Conservation (phyloP, 2,113 vertebrate species). For the Phylloscopus whistleri region DNA sequence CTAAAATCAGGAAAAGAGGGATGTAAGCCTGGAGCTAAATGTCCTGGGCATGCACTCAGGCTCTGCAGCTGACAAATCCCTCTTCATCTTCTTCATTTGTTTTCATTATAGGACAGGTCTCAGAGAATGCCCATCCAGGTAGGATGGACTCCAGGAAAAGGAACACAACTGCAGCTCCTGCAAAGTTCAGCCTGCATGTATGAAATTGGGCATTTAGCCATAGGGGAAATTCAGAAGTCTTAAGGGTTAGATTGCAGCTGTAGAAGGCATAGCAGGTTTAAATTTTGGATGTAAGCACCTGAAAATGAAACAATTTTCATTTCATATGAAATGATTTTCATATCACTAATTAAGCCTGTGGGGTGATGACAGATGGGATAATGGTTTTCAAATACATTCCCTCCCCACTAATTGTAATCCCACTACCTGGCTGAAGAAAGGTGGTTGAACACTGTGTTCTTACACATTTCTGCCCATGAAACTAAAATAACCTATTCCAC, state of each 20-base stretch:
- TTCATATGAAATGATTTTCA: no score
- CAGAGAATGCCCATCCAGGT: neutral
- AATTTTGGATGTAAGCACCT: neutral
- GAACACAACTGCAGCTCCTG: neutral
- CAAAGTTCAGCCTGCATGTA: neutral
- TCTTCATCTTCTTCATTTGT: neutral
- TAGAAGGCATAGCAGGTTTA: neutral
- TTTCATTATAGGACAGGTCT: neutral
- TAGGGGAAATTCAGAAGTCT: neutral
- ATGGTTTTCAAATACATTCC: neutral
- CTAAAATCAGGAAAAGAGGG: neutral
- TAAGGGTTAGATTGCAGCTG: neutral
- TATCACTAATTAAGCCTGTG: neutral
- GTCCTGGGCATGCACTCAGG: neutral
- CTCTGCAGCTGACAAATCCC: neutral
- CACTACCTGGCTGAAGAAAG: neutral
- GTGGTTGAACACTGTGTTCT: neutral
- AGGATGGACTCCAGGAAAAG: neutral
- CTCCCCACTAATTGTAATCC: neutral
- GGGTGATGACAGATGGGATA: neutral
- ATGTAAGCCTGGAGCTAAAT: accelerated
- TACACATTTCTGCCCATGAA: neutral
- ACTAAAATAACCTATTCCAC: neutral
- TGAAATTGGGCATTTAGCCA: neutral
- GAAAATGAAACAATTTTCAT: neutral